phyloP scores from a whole-genome alignment of 1,140 invertebrate genomes.

The Rhopalosiphum padi region DNA sequence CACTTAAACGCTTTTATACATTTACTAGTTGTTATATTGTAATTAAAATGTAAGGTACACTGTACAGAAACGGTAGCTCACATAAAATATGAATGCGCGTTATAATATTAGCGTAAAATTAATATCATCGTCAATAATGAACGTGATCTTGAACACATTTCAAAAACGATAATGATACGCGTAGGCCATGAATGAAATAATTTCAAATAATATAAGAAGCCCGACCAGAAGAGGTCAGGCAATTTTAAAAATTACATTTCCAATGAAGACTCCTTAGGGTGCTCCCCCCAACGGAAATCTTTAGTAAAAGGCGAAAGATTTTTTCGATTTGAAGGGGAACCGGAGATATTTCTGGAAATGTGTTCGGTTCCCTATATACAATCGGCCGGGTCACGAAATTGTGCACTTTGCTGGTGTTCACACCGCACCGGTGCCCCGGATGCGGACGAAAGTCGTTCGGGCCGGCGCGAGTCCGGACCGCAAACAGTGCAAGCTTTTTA shows the following conservation, averaged over 20 bases:
- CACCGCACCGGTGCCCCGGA: too few relatives aligned
- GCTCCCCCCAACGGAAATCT: constrained; percentile 47
- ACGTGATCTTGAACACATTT: too few relatives aligned
- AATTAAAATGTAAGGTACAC: too few relatives aligned
- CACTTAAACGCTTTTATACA: too few relatives aligned
- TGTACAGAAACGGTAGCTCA: too few relatives aligned
- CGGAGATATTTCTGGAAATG: not conserved
- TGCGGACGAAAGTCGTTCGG: not conserved
- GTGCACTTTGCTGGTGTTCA: not conserved
- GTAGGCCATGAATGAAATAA: too few relatives aligned
- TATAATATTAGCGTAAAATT: too few relatives aligned
- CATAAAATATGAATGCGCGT: too few relatives aligned
- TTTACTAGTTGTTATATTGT: too few relatives aligned
- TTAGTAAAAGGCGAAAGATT: constrained; percentile 53
- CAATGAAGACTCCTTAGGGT: constrained; percentile 23
- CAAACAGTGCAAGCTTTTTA: not conserved
- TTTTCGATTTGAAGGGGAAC: constrained; percentile 35
- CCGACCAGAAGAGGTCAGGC: not conserved
- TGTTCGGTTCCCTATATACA: not conserved
- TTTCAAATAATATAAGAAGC: too few relatives aligned
- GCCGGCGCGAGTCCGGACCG: not conserved
- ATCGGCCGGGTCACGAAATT: fast-evolving
- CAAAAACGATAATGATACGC: too few relatives aligned
- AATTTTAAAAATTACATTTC: constrained; percentile 27
- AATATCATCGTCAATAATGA: too few relatives aligned